Conservation (phyloP, 2,113 vertebrate genomes). For the Taxidea taxus region DNA sequence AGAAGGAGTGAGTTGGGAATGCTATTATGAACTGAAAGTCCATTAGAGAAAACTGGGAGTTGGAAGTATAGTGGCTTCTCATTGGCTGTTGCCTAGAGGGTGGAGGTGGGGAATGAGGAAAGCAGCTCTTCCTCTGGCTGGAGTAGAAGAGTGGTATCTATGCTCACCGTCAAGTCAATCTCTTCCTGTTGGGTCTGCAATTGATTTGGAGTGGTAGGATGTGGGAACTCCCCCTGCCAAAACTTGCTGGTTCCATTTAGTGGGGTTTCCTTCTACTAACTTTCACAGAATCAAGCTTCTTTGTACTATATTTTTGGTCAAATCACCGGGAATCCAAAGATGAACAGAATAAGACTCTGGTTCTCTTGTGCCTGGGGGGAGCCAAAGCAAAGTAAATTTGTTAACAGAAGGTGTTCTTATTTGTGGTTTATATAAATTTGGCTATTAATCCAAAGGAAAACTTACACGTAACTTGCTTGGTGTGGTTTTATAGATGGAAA, state of each 20-base stretch:
- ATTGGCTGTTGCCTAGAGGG: neutral
- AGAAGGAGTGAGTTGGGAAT: neutral
- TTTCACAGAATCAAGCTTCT: neutral
- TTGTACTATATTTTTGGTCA: neutral
- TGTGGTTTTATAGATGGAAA: neutral
- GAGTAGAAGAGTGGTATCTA: neutral
- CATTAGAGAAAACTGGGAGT: neutral
- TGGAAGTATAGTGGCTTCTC: neutral
- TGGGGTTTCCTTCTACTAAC: neutral
- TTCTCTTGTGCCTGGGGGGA: neutral
- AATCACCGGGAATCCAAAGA: neutral
- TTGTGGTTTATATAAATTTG: neutral
- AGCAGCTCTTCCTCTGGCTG: neutral
- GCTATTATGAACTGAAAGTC: neutral
- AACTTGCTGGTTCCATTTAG: neutral
- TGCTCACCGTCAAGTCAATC: neutral
- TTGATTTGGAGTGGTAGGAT: neutral
- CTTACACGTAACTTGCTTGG: neutral
- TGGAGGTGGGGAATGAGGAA: neutral
- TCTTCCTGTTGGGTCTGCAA: neutral
- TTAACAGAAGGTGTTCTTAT: neutral
- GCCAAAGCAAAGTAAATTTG: neutral
- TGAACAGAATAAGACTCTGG: neutral
- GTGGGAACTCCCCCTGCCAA: neutral
- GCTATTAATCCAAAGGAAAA: neutral